Conservation (phyloP, 2,797 vertebrate genomes). For the Propithecus perrieri region DNA sequence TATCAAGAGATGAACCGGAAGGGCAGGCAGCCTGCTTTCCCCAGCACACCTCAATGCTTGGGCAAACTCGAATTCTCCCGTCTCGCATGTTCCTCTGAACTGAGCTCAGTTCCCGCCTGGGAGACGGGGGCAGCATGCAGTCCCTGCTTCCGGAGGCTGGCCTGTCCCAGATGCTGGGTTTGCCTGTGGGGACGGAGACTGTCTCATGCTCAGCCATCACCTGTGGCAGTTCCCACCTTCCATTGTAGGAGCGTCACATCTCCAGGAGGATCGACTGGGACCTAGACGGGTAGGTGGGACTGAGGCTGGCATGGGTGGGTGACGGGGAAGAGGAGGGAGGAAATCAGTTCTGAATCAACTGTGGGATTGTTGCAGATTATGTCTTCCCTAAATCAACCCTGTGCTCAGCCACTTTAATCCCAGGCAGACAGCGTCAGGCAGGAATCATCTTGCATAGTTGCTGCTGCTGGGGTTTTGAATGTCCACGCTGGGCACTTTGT, state of each 20-base stretch:
- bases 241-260: not conserved
- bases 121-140: too few relatives aligned
- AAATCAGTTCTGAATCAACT: not conserved
- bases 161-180: not conserved
- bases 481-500: not conserved
- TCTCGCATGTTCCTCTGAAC: rapidly evolving
- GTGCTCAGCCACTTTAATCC: not conserved
- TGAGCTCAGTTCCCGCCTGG: not conserved
- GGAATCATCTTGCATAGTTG: not conserved
- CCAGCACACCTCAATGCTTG: too few relatives aligned
- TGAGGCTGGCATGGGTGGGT: not conserved
- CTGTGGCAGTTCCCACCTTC: too few relatives aligned
- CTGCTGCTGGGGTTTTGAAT: not conserved
- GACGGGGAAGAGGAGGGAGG: too few relatives aligned
- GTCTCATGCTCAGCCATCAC: too few relatives aligned
- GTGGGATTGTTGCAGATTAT: not conserved
- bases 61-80: not conserved
- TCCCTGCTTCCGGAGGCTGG: not conserved
- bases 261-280: not conserved
- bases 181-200: not conserved
- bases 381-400: not conserved
- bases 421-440: not conserved
- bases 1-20: not conserved
- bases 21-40: not conserved
- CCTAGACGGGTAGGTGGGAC: not conserved